A percentile compares a stretch with the other conserved stretches of the same genome.
These are phyloP conservation scores for Linurgus olivaceus DNA, from an alignment of 2,797 vertebrate species.

Conservation along the genomic window DNA sequence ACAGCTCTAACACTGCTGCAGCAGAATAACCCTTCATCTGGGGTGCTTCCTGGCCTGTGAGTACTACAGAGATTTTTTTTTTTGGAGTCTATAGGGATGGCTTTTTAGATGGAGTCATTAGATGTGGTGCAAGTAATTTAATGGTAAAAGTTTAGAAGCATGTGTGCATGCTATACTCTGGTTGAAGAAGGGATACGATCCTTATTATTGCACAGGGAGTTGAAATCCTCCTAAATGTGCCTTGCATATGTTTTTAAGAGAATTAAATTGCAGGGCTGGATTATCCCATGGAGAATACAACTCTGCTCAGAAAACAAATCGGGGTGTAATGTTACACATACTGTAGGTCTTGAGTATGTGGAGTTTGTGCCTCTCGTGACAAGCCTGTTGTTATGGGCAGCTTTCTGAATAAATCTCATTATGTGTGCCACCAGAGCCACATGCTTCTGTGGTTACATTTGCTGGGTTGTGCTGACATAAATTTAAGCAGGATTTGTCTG, in stretches of 20 bases:
- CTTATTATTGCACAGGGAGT: neutral
- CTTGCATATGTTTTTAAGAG: slow-evolving; percentile 2
- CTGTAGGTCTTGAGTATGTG: neutral
- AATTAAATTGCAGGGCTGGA: neutral
- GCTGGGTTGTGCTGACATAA: neutral
- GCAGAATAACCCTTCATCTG: neutral
- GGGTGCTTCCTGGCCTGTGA: slow-evolving; percentile 20
- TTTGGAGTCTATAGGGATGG: neutral
- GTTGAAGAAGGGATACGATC: neutral
- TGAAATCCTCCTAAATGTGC: slow-evolving; percentile 14
- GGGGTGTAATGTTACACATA: neutral
- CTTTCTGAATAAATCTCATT: neutral
- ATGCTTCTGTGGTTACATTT: neutral
- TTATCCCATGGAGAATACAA: neutral
- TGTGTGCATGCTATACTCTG: neutral
- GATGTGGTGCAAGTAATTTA: neutral
- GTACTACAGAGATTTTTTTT: neutral
- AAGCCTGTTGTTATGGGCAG: neutral
- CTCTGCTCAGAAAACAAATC: neutral
- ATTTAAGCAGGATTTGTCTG: neutral
- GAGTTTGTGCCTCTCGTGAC: neutral
- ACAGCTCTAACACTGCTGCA: neutral
- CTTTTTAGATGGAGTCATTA: neutral
- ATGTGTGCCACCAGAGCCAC: neutral
- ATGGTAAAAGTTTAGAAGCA: neutral